These are phyloP conservation scores for Amiota mariae DNA, from an alignment of 2,888 invertebrate species.

Conservation along the genomic window DNA sequence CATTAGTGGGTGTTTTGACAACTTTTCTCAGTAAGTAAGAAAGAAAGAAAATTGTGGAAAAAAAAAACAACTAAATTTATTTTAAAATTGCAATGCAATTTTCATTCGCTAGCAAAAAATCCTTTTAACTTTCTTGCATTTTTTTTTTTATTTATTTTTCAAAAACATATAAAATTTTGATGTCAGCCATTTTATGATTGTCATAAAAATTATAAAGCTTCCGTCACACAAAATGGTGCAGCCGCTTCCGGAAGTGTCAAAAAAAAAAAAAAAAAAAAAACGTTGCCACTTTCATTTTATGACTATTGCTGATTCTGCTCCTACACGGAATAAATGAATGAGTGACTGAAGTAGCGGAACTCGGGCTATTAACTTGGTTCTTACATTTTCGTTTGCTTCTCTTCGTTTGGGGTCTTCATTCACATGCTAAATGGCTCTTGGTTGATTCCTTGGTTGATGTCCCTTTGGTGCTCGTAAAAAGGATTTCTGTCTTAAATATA, in stretches of 20 bases:
- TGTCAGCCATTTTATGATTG: constrained; percentile 25
- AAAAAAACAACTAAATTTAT: too few species aligned
- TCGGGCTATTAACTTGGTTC: constrained; percentile 12
- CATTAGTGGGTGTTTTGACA: too few species aligned
- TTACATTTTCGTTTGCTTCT: too few species aligned
- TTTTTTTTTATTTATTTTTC: constrained; percentile 1
- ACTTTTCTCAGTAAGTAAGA: too few species aligned
- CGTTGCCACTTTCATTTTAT: too few species aligned
- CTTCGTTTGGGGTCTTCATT: not conserved
- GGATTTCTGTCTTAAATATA: constrained; percentile 12
- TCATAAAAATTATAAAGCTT: constrained; percentile 28
- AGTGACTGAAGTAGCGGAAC: not conserved
- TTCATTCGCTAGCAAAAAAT: too few species aligned
- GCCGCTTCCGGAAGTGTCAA: constrained; percentile 13
- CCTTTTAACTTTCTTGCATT: not conserved
- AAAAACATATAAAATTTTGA: constrained; percentile 20
- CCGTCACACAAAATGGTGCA: not conserved
- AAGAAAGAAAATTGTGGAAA: too few species aligned
- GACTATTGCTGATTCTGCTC: too few species aligned
- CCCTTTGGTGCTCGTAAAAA: not conserved
- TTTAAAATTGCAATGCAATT: too few species aligned
- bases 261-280: not conserved
- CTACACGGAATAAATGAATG: too few species aligned
- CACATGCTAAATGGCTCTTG: not conserved
- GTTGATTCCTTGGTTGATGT: not conserved